Conservation (phyloP, 2,797 vertebrate species). For the Catamblyrhynchus diadema region DNA sequence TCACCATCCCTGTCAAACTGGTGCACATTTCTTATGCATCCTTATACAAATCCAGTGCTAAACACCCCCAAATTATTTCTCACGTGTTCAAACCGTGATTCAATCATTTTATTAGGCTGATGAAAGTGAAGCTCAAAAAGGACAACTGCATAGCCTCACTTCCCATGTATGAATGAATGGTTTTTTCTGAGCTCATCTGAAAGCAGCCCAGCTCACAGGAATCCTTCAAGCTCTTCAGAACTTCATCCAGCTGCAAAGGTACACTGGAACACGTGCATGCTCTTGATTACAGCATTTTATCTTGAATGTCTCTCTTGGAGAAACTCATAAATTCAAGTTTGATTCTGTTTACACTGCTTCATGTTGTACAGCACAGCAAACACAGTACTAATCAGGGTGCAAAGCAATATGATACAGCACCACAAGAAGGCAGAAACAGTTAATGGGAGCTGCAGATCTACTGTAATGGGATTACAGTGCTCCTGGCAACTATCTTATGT, state of each 20-base stretch:
- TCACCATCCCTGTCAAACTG: background rate
- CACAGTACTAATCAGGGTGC: background rate
- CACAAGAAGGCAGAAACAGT: background rate
- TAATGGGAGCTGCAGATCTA: background rate
- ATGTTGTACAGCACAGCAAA: background rate
- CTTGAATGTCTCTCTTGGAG: background rate
- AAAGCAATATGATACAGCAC: background rate
- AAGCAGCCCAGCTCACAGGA: background rate
- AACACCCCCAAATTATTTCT: background rate
- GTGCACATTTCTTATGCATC: background rate
- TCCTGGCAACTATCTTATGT: background rate
- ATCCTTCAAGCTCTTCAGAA: background rate
- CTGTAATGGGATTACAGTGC: background rate
- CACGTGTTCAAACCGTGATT: background rate
- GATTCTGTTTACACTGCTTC: background rate
- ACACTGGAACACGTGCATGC: accelerated
- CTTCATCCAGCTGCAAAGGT: background rate
- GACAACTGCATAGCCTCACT: background rate
- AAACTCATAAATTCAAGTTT: background rate
- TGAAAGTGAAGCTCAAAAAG: background rate
- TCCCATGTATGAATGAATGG: background rate
- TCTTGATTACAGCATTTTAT: background rate
- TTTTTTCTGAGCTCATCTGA: background rate
- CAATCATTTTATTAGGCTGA: background rate
- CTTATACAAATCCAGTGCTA: background rate